A percentile compares a stretch with the other conserved stretches of the same genome.
These are phyloP conservation scores for Drosophila serrata DNA, from an alignment of 1,140 invertebrate species.

Conservation along the genomic window DNA sequence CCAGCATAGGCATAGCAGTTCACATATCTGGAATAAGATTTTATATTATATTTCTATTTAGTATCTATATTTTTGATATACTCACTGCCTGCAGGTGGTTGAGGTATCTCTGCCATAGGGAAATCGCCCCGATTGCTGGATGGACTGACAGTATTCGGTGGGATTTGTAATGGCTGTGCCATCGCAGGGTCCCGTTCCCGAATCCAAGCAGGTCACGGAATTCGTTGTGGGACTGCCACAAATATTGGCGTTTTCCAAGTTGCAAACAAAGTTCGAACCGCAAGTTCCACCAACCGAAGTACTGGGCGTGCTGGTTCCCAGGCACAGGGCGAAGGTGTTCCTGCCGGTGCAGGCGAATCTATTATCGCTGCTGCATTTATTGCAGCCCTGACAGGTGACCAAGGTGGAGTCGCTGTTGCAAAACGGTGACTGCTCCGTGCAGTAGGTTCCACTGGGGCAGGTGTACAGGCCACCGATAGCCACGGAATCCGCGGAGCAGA, in stretches of 20 bases:
- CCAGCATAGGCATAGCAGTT: constrained; percentile 15
- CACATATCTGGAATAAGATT: constrained; percentile 37
- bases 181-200: background rate
- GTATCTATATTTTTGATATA: background rate
- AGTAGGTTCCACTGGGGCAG: constrained; percentile 33
- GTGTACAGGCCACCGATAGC: constrained; percentile 9
- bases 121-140: constrained; percentile 38
- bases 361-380: background rate
- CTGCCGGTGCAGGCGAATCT: constrained; percentile 41
- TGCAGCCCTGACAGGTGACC: constrained; percentile 12
- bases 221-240: constrained; percentile 13
- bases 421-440: background rate
- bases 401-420: constrained; percentile 4
- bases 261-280: constrained; percentile 36
- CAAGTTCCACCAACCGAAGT: constrained; percentile 40
- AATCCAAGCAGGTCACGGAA: constrained; percentile 19
- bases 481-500: constrained; percentile 19
- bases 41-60: too few relatives aligned
- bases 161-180: constrained; percentile 24
- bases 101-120: constrained; percentile 37
- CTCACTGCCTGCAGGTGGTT: constrained; percentile 58
- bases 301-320: constrained; percentile 17
- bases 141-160: constrained; percentile 25
- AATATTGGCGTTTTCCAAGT: constrained; percentile 14
- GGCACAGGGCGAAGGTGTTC: constrained; percentile 44